Evolutionary conservation across 2,113 vertebrate genomes (phyloP).

Genomic region (Micronycteris hirsuta): DNA sequence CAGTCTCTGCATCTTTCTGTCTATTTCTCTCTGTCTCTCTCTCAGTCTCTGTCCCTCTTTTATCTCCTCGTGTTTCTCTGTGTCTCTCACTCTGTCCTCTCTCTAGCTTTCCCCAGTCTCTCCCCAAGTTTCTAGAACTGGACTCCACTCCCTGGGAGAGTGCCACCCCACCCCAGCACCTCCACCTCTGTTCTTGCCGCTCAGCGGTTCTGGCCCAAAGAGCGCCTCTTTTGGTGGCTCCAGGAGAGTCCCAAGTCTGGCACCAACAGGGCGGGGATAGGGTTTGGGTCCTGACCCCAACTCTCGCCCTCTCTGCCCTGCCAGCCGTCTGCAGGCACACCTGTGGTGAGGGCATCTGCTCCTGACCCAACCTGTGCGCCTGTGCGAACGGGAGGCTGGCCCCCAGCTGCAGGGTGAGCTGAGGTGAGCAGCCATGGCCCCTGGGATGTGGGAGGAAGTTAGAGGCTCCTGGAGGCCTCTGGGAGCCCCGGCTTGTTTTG

Average conservation of each 20-base stretch:
- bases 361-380: constrained; percentile 86
- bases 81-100: neutral
- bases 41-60: neutral
- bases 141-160: too few species aligned
- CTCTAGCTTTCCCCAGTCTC: neutral
- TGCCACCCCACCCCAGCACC: too few species aligned
- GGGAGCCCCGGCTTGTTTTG: neutral
- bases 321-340: constrained; percentile 84
- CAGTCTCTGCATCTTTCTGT: neutral
- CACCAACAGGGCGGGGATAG: rapidly evolving
- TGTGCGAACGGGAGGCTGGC: constrained; percentile 82
- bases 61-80: neutral
- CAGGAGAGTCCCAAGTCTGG: neutral
- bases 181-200: neutral
- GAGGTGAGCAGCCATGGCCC: neutral
- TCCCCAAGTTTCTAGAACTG: neutral
- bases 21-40: neutral
- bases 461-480: neutral
- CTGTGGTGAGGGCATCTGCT: constrained; percentile 88
- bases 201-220: neutral
- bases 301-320: neutral
- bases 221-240: neutral
- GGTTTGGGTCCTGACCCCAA: neutral
- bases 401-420: constrained; percentile 74
- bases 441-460: neutral